Evolutionary conservation across 1,140 invertebrate species (phyloP), one percentile per base, ranked within the genome.

Genomic region (Euschistus heros): DNA sequence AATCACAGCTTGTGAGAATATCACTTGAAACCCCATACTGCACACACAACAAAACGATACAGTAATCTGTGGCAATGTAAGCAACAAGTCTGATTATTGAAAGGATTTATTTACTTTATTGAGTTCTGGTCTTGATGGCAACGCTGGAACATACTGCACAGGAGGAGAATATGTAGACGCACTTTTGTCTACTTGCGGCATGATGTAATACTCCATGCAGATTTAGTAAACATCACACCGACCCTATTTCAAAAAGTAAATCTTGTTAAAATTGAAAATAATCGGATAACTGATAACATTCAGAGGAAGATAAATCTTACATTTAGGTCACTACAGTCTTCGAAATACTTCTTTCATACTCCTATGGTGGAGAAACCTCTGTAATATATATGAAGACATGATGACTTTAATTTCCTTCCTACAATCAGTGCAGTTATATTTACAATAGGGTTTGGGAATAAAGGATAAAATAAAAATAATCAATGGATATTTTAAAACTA

Each of bases 1-100:
- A 75, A 14, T 74, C 72, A 59, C 72, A 72, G 68, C 71, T 72
- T n/a, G 68, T 70, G 26, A 73, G 63, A 42, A 73, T 68, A 62
- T 73, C 72, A 27, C 65, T 60, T 14, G 66, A 67, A 6, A 67
- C 66, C 20, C 47, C 47, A 50, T 37, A 61, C 66, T 42, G 20
- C 27, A 52, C 54, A 67, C 63, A 65, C 27, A 7, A 44, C 62
- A 62, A 60, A 24, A 17, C n/a, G n/a, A 30, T 22, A 30, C 8
- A 15, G 22, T 30, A 26, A 24, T 8, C 6, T 27, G 27, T n/a
- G 15, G 7, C 22, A 22, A 26, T 2, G 26, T 10, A 33, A 26
- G 26, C 57, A 60, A 60, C 17, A 33, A 10, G 22, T 24, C 26
- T 37, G 37, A 46, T 46, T 17, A 15, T 7, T 13, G 15, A 62